Conservation (phyloP, 2,113 vertebrate genomes). For the Forbesichthys papilliferus region DNA sequence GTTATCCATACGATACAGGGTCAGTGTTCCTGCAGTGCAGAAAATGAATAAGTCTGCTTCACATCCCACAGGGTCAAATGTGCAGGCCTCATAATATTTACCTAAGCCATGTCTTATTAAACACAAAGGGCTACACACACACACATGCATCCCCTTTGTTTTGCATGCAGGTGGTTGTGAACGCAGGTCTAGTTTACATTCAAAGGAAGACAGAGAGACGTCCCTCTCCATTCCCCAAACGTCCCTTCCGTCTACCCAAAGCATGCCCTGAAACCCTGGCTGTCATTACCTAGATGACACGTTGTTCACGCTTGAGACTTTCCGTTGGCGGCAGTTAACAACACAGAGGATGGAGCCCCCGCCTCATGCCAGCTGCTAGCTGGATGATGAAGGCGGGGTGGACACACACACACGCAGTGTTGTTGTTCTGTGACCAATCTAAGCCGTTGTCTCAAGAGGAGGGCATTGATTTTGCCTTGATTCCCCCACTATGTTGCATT, state of each 20-base stretch:
- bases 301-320: slow-evolving; percentile 63
- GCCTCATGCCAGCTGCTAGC: slow-evolving; percentile 27
- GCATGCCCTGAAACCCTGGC: slow-evolving; percentile 52
- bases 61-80: neutral
- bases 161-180: too few relatives aligned
- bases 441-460: slow-evolving; percentile 47
- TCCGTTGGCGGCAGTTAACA: slow-evolving; percentile 62
- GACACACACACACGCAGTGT: slow-evolving; percentile 31
- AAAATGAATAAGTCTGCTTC: neutral
- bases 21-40: too few relatives aligned
- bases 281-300: slow-evolving; percentile 68
- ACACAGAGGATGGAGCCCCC: slow-evolving; percentile 49
- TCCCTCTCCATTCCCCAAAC: slow-evolving; percentile 45
- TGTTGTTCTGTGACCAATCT: slow-evolving; percentile 59
- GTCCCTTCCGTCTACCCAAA: slow-evolving; percentile 48
- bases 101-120: neutral
- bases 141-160: slow-evolving; percentile 17
- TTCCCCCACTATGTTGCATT: neutral
- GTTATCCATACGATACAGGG: too few relatives aligned
- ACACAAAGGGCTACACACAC: neutral
- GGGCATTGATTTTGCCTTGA: slow-evolving; percentile 6
- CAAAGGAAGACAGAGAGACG: slow-evolving; percentile 34
- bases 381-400: slow-evolving; percentile 30
- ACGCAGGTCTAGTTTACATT: slow-evolving; percentile 47
- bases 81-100: neutral